Percentiles rank a stretch among this genome's conserved stretches.
Conservation (phyloP, 1,140 invertebrate genomes). For the Hyphantria cunea region DNA sequence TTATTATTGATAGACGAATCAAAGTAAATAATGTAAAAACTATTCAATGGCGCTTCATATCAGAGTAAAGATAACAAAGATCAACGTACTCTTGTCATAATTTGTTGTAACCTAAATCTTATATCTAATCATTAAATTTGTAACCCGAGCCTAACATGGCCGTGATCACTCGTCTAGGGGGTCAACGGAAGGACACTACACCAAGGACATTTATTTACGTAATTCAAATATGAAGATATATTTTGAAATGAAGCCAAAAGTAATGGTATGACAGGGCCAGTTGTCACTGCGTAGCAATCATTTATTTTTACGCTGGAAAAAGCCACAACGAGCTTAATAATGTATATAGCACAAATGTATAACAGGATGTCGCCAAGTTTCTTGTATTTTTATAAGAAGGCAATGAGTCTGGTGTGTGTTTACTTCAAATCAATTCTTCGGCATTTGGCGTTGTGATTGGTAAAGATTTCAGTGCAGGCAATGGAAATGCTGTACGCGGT, state of each 20-base stretch:
- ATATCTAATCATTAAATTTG: background rate
- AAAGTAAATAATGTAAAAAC: slow-evolving; percentile 10
- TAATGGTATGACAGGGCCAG: slow-evolving; percentile 13
- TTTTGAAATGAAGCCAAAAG: slow-evolving; percentile 21
- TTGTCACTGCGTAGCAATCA: background rate
- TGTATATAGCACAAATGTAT: background rate
- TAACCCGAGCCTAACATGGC: no score
- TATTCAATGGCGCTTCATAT: background rate
- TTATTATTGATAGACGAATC: background rate
- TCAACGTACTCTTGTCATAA: slow-evolving; percentile 18
- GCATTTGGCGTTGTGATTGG: no score
- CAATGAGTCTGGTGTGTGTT: no score
- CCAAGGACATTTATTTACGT: slow-evolving; percentile 3
- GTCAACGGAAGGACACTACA: slow-evolving; percentile 20
- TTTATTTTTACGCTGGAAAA: slow-evolving; percentile 16
- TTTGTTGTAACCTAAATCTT: slow-evolving; percentile 11
- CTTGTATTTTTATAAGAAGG: no score
- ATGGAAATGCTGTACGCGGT: no score
- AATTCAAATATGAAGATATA: background rate
- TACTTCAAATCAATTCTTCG: no score
- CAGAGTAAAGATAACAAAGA: slow-evolving; percentile 18
- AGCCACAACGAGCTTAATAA: background rate
- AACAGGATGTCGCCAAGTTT: no score
- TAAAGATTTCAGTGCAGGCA: no score
- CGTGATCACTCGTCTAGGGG: background rate